phyloP scores from a whole-genome alignment of 2,113 vertebrate species.

The Mustela lutreola region DNA sequence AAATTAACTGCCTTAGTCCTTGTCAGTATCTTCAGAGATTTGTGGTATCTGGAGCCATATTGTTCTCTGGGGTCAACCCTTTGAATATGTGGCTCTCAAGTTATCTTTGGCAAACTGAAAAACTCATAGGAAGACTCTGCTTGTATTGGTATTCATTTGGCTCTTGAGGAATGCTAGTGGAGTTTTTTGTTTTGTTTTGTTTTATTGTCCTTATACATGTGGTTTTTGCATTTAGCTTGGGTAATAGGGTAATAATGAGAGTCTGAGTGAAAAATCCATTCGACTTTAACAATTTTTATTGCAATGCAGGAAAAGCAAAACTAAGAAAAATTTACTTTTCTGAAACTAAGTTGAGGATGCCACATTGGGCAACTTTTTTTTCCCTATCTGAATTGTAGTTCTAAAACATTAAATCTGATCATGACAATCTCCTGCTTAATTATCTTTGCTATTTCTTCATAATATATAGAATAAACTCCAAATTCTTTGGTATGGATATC shows the following conservation, averaged over 20 bases:
- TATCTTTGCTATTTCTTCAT: neutral
- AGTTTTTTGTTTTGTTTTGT: neutral
- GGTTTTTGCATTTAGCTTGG: slow-evolving; percentile 53
- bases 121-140: neutral
- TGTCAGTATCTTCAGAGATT: slow-evolving; percentile 18
- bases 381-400: neutral
- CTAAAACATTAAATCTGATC: slow-evolving; percentile 44
- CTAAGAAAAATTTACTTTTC: slow-evolving; percentile 6
- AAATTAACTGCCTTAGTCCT: slow-evolving; percentile 45
- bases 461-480: neutral
- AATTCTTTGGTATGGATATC: neutral
- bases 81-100: slow-evolving; percentile 15
- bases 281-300: slow-evolving; percentile 24
- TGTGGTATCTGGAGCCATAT: slow-evolving; percentile 47
- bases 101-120: slow-evolving; percentile 49
- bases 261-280: slow-evolving; percentile 32
- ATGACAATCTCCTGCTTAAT: slow-evolving; percentile 3
- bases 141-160: neutral
- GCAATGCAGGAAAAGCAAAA: slow-evolving; percentile 25
- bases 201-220: neutral
- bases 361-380: neutral
- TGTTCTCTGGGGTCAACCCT: slow-evolving; percentile 58
- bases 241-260: slow-evolving; percentile 5
- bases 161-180: slow-evolving; percentile 13
- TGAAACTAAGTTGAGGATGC: neutral